Conservation (phyloP, 1,140 invertebrate species). For the Camponotus pennsylvanicus region DNA sequence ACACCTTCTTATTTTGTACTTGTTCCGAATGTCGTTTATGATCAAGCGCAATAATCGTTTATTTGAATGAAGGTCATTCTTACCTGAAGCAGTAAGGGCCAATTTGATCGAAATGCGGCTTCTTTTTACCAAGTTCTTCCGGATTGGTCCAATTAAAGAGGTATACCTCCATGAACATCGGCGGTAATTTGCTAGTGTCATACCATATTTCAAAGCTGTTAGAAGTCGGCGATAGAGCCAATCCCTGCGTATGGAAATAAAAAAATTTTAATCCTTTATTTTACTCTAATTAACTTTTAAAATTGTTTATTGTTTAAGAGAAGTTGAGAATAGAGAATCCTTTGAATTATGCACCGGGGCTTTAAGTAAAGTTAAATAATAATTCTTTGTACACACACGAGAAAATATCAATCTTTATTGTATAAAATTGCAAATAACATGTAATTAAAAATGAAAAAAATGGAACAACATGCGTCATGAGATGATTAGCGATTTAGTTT, state of each 20-base stretch:
- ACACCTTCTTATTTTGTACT: neutral
- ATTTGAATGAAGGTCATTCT: slow-evolving; percentile 52
- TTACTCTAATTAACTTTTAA: too few relatives aligned
- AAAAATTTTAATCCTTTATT: neutral
- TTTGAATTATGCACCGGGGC: too few relatives aligned
- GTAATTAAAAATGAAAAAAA: too few relatives aligned
- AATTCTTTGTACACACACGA: too few relatives aligned
- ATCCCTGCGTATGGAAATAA: slow-evolving; percentile 72
- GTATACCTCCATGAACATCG: slow-evolving; percentile 86
- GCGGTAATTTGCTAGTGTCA: slow-evolving; percentile 82
- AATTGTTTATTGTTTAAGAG: too few relatives aligned
- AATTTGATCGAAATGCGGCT: slow-evolving; percentile 87
- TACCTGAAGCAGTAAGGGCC: slow-evolving; percentile 91
- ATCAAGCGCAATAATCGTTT: neutral
- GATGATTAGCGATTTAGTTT: too few relatives aligned
- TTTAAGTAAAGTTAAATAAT: too few relatives aligned
- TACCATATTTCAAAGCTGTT: slow-evolving; percentile 85
- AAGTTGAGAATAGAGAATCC: too few relatives aligned
- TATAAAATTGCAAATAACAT: too few relatives aligned
- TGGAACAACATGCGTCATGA: too few relatives aligned
- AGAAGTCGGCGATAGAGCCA: slow-evolving; percentile 80
- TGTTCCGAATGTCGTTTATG: neutral
- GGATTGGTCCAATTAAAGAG: slow-evolving; percentile 89
- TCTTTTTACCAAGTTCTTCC: slow-evolving; percentile 81
- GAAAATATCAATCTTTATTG: too few relatives aligned